phyloP scores from a whole-genome alignment of 2,888 invertebrate genomes.

The Calameuta filiformis region DNA sequence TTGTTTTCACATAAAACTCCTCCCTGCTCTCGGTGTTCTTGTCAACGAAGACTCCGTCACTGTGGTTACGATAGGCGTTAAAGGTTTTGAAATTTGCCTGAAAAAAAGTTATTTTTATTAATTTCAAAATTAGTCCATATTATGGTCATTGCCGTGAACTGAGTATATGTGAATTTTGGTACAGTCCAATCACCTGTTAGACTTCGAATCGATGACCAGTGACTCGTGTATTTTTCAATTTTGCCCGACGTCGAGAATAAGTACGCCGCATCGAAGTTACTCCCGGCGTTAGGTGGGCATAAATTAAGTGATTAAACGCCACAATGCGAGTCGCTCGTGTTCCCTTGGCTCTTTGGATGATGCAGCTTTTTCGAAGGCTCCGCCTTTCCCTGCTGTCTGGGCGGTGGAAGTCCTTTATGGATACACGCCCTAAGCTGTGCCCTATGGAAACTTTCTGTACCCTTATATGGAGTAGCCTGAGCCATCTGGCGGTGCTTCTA shows the following conservation, averaged over 20 bases:
- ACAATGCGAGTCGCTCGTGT: background rate
- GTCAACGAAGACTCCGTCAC: background rate
- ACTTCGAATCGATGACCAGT: background rate
- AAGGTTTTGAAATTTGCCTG: background rate
- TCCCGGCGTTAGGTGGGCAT: background rate
- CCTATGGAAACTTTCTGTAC: background rate
- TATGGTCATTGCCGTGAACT: background rate
- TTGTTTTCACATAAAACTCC: background rate
- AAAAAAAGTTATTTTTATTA: background rate
- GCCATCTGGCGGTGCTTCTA: background rate
- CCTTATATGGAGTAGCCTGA: background rate
- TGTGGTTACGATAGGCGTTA: background rate
- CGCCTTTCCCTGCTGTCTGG: background rate
- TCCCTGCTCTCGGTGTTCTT: background rate
- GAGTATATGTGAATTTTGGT: too few species aligned
- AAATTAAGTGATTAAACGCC: slow-evolving; percentile 1
- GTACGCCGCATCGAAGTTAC: background rate
- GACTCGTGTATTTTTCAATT: background rate
- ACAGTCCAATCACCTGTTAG: too few species aligned
- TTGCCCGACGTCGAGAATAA: background rate
- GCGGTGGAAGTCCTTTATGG: background rate
- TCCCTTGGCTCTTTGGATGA: background rate
- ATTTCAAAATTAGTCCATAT: background rate
- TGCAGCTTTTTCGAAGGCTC: background rate
- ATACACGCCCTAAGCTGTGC: background rate